These are phyloP conservation scores for Sphaerophoria taeniata DNA, from an alignment of 2,888 invertebrate genomes.

Conservation along the genomic window DNA sequence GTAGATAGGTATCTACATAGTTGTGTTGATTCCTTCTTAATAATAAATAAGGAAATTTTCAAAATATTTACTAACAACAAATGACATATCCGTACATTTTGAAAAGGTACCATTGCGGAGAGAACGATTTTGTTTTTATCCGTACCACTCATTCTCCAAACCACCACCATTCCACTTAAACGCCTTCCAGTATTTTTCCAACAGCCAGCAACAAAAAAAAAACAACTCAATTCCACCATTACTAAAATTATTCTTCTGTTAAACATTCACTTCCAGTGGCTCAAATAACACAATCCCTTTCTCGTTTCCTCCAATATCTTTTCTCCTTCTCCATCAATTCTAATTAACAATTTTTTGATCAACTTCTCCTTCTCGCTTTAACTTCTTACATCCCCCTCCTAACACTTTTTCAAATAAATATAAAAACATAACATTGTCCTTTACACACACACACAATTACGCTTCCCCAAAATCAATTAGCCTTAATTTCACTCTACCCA, in stretches of 20 bases:
- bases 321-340: not conserved
- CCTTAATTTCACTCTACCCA: conserved; percentile 50
- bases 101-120: not conserved
- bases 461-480: conserved; percentile 64
- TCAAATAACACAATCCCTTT: not conserved
- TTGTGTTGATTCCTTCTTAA: no score
- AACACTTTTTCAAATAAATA: not conserved
- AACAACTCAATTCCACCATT: conserved; percentile 31
- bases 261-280: not conserved
- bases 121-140: not conserved
- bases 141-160: not conserved
- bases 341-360: conserved; percentile 3
- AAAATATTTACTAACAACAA: not conserved
- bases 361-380: conserved; percentile 4
- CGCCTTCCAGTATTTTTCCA: not conserved
- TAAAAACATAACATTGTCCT: conserved; percentile 21
- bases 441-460: conserved; percentile 32
- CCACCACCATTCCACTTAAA: not conserved
- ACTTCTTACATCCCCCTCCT: not conserved
- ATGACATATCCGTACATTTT: not conserved
- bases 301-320: conserved; percentile 1
- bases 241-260: conserved; percentile 22
- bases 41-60: no score
- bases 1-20: no score
- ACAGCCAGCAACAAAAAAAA: no score